Evolutionary conservation across 2,797 vertebrate species (phyloP).

Genomic region (Labroides dimidiatus): DNA sequence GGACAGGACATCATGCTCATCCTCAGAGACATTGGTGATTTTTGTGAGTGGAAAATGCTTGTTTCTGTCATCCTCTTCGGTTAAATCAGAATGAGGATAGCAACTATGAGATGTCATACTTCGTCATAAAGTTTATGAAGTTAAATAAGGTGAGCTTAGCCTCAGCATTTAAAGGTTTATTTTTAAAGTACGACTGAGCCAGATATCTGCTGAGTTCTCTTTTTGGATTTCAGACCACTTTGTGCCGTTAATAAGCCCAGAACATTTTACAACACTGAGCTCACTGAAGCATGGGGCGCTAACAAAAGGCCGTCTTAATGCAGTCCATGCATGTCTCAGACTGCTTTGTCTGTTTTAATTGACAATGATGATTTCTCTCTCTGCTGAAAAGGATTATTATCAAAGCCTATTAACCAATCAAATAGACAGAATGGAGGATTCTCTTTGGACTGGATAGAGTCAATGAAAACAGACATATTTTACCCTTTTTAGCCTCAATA

Average conservation of each 20-base stretch:
- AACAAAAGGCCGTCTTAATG: conserved; percentile 41
- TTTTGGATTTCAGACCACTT: conserved; percentile 10
- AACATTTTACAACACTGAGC: conserved; percentile 26
- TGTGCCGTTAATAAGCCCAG: conserved; percentile 25
- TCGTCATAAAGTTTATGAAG: conserved; percentile 12
- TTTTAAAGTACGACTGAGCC: conserved; percentile 4
- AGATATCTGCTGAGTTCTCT: conserved; percentile 24
- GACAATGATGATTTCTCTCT: conserved; percentile 28
- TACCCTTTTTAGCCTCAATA: conserved; percentile 1
- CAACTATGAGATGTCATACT: conserved; percentile 3
- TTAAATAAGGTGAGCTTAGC: conserved; percentile 8
- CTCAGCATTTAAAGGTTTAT: conserved; percentile 3
- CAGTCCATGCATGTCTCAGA: conserved; percentile 10
- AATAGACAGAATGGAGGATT: conserved; percentile 5
- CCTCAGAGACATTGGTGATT: too few species aligned
- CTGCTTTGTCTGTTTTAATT: conserved; percentile 64
- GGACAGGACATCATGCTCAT: too few species aligned
- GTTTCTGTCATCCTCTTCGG: too few species aligned
- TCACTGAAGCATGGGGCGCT: conserved; percentile 19
- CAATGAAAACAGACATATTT: not conserved
- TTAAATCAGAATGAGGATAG: not conserved
- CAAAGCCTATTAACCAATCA: conserved; percentile 23
- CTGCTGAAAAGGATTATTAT: conserved; percentile 36
- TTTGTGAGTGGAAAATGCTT: too few species aligned
- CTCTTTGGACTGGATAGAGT: not conserved